Base-by-base conservation (phyloP, 2,888 invertebrate species). In the Rotaria sp. region DNA sequence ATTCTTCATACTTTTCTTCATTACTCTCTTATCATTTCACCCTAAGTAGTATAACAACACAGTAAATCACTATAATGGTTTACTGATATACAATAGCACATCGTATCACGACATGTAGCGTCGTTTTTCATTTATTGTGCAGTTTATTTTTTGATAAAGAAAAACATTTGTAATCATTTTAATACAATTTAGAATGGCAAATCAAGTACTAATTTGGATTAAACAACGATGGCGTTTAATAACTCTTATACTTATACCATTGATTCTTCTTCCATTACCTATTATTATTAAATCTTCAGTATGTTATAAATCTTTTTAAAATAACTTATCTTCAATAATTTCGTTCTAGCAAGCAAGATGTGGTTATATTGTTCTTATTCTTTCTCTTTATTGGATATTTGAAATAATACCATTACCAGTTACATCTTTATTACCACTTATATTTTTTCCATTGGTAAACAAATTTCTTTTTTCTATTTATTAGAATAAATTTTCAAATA, bases 401-500 rank as follows among this genome's bases (percentile, higher is more conserved):
- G 80, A 80, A 80, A 45, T 38, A 11, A 80, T 80, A 45, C 80
- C 80, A 26, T 45, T 80, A n/a, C 45, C 80, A n/a, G 80, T 80
- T 24, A 80, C 80, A 3, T 80, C 90, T 52, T 86, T 90, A n/a
- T 86, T 90, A 41, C 90, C 90, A 21, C 88, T 90, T 3, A 87
- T 89, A 45, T 87, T 90, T 55, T 90, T 90, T 85, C 90, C 90
- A 0, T 85, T 89, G 50, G 88, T 90, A 90, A 87, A 88, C 89
- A 24, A 45, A 18, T 7, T 24, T 4, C 3, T 7, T 24, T 7
- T 24, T n/a, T n/a, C 0, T 67, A 18, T 67, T 75, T 41, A 4
- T 75, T 75, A n/a, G 2, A 55, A 13, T 35, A 80, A 45, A 1
- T 80, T 45, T 26, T 21, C 3, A 0, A 13, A 18, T 26, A 41